Evolutionary conservation across 2,888 invertebrate species (phyloP).

Genomic region (Mongoloraphidia duomilia): DNA sequence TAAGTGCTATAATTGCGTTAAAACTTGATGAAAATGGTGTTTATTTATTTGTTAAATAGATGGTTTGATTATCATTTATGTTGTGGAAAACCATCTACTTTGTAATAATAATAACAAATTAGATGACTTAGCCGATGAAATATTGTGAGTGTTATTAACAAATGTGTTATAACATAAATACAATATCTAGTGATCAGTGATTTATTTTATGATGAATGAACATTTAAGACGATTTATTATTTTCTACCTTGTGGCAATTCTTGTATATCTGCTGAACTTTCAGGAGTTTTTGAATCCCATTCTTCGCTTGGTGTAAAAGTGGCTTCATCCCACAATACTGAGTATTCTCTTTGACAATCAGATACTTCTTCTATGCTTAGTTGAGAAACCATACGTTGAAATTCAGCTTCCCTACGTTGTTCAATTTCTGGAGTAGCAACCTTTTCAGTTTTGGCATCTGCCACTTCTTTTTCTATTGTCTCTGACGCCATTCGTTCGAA

Average conservation of each 20-base stretch:
- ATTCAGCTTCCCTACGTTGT: conserved; percentile 28
- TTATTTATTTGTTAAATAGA: too few species aligned
- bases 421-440: conserved; percentile 26
- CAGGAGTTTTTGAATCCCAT: conserved; percentile 30
- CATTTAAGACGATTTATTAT: conserved; percentile 9
- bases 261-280: conserved; percentile 29
- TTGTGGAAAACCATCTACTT: too few species aligned
- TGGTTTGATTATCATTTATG: too few species aligned
- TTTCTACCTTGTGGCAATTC: conserved; percentile 33
- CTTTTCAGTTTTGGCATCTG: conserved; percentile 20
- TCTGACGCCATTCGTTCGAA: conserved; percentile 37
- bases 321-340: conserved; percentile 32
- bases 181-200: too few species aligned
- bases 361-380: conserved; percentile 35
- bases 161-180: too few species aligned
- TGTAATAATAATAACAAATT: too few species aligned
- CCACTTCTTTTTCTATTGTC: conserved; percentile 25
- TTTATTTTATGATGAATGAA: not conserved
- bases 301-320: conserved; percentile 30
- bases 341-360: conserved; percentile 33
- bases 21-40: too few species aligned
- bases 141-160: too few species aligned
- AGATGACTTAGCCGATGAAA: too few species aligned
- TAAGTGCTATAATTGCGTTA: too few species aligned
- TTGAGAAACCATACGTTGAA: conserved; percentile 33